Percentiles rank a stretch among this genome's conserved stretches.
Evolutionary conservation across 2,113 vertebrate species (phyloP).

Genomic region (Pyxicephalus adspersus): DNA sequence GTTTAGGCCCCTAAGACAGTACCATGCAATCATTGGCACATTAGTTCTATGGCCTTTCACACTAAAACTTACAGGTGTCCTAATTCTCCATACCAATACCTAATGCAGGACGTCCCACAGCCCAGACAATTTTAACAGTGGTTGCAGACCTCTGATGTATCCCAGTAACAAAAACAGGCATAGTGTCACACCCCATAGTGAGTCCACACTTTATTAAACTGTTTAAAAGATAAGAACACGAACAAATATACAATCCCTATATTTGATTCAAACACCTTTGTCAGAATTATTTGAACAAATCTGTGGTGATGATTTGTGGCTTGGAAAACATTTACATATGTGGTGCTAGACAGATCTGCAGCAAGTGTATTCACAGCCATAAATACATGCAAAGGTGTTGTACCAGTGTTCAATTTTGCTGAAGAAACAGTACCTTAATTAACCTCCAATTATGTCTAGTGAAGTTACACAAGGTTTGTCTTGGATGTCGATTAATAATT

Average conservation of each 20-base stretch:
- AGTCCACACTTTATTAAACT: not conserved
- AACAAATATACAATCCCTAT: not conserved
- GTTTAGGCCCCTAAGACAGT: too few relatives aligned
- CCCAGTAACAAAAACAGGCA: too few relatives aligned
- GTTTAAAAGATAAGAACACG: not conserved
- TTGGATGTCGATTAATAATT: not conserved
- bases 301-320: not conserved
- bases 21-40: too few relatives aligned
- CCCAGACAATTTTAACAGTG: too few relatives aligned
- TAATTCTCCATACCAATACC: too few relatives aligned
- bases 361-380: not conserved
- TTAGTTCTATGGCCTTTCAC: too few relatives aligned
- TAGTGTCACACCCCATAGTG: not conserved
- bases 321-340: slow-evolving; percentile 7
- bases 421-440: slow-evolving; percentile 41
- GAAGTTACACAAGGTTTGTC: not conserved
- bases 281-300: not conserved
- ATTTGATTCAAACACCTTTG: not conserved
- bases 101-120: too few relatives aligned
- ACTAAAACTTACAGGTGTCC: too few relatives aligned
- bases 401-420: not conserved
- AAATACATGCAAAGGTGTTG: not conserved
- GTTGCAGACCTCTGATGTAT: too few relatives aligned
- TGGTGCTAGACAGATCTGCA: not conserved
- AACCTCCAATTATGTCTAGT: slow-evolving; percentile 35